A percentile compares a stretch with the other conserved stretches of the same genome.
phyloP scores from a whole-genome alignment of 2,113 vertebrate genomes.

The Gopherus evgoodei region DNA sequence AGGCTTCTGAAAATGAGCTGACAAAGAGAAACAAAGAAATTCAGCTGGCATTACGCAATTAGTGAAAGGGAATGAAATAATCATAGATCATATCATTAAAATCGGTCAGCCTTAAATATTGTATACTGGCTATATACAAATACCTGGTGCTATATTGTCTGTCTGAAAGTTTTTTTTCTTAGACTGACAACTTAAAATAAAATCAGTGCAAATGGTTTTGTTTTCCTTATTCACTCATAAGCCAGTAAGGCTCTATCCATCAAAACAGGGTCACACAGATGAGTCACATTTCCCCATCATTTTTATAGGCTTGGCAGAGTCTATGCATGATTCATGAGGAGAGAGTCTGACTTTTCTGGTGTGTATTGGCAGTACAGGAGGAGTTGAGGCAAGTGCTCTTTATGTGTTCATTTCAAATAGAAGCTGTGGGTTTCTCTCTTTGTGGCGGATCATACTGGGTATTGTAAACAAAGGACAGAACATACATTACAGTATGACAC shows the following conservation, averaged over 20 bases:
- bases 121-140: neutral
- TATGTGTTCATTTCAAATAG: neutral
- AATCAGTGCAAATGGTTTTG: neutral
- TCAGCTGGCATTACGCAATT: neutral
- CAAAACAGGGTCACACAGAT: neutral
- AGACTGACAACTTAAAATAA: neutral
- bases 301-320: neutral
- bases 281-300: neutral
- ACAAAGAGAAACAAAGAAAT: neutral
- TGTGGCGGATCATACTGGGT: neutral
- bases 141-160: accelerated
- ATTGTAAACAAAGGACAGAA: neutral
- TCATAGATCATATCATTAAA: neutral
- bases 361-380: neutral
- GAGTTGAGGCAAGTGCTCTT: neutral
- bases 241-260: neutral
- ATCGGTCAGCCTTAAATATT: neutral
- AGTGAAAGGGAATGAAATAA: neutral
- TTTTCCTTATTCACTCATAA: neutral
- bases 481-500: neutral
- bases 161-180: neutral
- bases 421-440: neutral
- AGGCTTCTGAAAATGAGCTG: neutral
- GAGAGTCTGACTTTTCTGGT: neutral
- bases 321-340: neutral